Evolutionary conservation across 2,113 vertebrate genomes (phyloP).

Genomic region (Leucopsar rothschildi): DNA sequence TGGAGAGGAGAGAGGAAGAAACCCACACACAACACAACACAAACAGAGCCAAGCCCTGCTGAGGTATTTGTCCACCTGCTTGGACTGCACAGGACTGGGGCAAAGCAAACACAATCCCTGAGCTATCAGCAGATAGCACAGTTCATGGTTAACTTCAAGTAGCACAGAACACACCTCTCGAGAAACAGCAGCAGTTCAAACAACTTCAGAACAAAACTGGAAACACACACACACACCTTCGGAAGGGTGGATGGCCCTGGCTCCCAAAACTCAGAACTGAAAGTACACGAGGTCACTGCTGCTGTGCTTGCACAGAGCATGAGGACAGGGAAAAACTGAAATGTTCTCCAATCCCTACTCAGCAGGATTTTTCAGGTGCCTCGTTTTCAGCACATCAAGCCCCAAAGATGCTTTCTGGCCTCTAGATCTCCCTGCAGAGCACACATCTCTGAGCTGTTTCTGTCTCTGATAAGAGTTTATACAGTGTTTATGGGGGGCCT

Average conservation of each 20-base stretch:
- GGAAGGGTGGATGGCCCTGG: neutral
- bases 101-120: slow-evolving; percentile 50
- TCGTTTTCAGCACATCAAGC: neutral
- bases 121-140: slow-evolving; percentile 42
- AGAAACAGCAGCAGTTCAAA: slow-evolving; percentile 28
- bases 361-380: neutral
- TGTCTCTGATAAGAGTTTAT: neutral
- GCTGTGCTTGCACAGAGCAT: neutral
- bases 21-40: neutral
- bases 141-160: slow-evolving; percentile 56
- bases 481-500: neutral
- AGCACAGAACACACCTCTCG: slow-evolving; percentile 25
- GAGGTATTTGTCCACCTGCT: slow-evolving; percentile 62
- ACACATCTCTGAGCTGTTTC: neutral
- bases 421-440: neutral
- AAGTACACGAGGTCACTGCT: neutral
- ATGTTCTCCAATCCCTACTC: neutral
- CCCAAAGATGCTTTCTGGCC: neutral
- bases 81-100: slow-evolving; percentile 6
- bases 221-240: neutral
- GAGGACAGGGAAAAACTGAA: neutral
- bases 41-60: slow-evolving; percentile 45
- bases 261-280: neutral
- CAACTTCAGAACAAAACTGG: neutral
- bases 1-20: slow-evolving; percentile 4